A percentile compares a stretch with the other conserved stretches of the same genome.
Evolutionary conservation across 2,113 vertebrate species (phyloP).

Genomic region (Protomyctophum bolini): DNA sequence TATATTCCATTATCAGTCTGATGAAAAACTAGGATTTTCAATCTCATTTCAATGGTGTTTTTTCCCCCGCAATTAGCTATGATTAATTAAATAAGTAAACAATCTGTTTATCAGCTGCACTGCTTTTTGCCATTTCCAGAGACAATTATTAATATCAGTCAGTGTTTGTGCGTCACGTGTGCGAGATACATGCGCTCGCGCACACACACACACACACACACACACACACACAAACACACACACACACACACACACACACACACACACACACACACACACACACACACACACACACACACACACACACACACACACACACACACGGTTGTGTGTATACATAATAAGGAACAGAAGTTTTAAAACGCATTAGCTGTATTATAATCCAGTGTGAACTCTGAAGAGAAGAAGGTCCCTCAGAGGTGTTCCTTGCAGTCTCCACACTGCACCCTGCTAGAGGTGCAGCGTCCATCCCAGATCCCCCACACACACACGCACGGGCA

Average conservation of each 20-base stretch:
- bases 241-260: constrained; percentile 5
- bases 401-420: constrained; percentile 69
- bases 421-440: constrained; percentile 70
- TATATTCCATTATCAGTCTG: not conserved
- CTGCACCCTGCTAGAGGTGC: constrained; percentile 60
- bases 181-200: not conserved
- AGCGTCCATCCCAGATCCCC: constrained; percentile 44
- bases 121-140: not conserved
- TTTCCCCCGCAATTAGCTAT: not conserved
- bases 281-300: not conserved
- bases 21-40: not conserved
- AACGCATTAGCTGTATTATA: constrained; percentile 75
- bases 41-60: not conserved
- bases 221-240: constrained; percentile 1
- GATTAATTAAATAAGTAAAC: not conserved
- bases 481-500: too few relatives aligned
- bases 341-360: constrained; percentile 41
- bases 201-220: constrained; percentile 1
- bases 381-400: constrained; percentile 72
- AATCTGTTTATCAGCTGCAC: not conserved
- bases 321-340: too few relatives aligned
- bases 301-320: constrained; percentile 10
- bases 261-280: not conserved
- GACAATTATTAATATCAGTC: not conserved
- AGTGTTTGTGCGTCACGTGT: too few relatives aligned